phyloP scores from a whole-genome alignment of 2,797 vertebrate genomes.

The Phyllotis vaccarum region DNA sequence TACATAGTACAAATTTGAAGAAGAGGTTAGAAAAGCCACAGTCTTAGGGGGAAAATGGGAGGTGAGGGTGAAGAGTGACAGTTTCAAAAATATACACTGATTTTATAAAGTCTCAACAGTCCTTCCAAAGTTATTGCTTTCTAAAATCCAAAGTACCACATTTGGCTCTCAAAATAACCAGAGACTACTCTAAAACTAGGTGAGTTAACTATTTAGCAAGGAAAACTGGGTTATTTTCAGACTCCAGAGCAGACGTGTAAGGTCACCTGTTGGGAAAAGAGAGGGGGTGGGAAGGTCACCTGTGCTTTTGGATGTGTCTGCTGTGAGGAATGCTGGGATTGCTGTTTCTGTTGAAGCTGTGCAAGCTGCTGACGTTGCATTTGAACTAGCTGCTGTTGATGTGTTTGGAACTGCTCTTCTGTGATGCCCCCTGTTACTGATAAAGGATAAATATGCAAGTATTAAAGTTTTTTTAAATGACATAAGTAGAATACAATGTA shows the following conservation, averaged over 20 bases:
- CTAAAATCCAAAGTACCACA: constrained; percentile 37
- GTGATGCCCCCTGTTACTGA: constrained; percentile 92
- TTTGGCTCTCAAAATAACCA: constrained; percentile 49
- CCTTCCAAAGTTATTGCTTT: background rate
- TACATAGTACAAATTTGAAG: background rate
- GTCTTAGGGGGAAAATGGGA: background rate
- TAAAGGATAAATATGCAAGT: constrained; percentile 67
- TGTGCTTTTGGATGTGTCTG: constrained; percentile 91
- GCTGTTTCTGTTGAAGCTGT: constrained; percentile 93
- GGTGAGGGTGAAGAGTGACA: background rate
- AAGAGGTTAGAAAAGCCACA: constrained; percentile 10
- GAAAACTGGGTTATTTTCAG: constrained; percentile 11
- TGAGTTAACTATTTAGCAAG: constrained; percentile 10
- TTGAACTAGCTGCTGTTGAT: constrained; percentile 95
- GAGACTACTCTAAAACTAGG: constrained; percentile 22
- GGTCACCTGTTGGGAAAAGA: background rate
- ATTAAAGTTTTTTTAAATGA: constrained; percentile 60
- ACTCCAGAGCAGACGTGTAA: background rate
- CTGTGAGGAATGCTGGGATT: constrained; percentile 90
- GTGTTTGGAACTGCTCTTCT: constrained; percentile 95
- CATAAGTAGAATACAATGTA: constrained; percentile 34
- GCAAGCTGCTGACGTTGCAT: constrained; percentile 96
- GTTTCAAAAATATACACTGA: constrained; percentile 36
- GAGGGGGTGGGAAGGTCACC: constrained; percentile 78
- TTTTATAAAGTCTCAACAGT: constrained; percentile 44